Evolutionary conservation across 2,888 invertebrate species (phyloP), one percentile per base, ranked within the genome.

Genomic region (Quadroppia sp.): DNA sequence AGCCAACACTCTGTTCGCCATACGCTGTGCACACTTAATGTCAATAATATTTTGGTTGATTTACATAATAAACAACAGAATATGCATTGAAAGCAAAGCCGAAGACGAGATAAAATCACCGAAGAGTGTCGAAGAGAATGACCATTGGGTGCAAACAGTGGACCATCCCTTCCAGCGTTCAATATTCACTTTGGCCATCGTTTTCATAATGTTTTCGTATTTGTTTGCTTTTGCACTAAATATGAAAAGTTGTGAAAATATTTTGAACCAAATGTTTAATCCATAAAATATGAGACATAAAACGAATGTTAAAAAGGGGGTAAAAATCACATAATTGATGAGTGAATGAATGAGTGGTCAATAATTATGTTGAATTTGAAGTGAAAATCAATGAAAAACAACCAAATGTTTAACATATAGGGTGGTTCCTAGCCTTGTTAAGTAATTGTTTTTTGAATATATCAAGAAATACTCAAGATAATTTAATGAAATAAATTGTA

Each of bases 231-330:
- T 23, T 11, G 25, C 53, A 20, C 25, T 53, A 20, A 53, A 53
- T 53, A 53, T 53, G 53, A 53, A 53, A n/a, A 53, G 53, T n/a
- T 53, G 53, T 53, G 45, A 45, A 45, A 45, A 45, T 45, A 45
- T 45, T 45, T 45, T 45, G 15, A 7, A 45, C n/a, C 45, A 11
- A 45, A 45, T 45, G n/a, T 45, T 45, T n/a, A n/a, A n/a, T n/a
- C n/a, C n/a, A n/a, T n/a, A n/a, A n/a, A n/a, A n/a, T n/a, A n/a
- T n/a, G n/a, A n/a, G n/a, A n/a, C n/a, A n/a, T n/a, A n/a, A n/a
- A n/a, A n/a, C n/a, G n/a, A n/a, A n/a, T n/a, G n/a, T n/a, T n/a
- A n/a, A n/a, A n/a, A n/a, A n/a, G n/a, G n/a, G n/a, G n/a, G n/a
- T n/a, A n/a, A n/a, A n/a, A n/a, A n/a, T n/a, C n/a, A n/a, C n/a